A percentile compares a stretch with the other conserved stretches of the same genome.
phyloP scores from a whole-genome alignment of 1,140 invertebrate species.

The Solenopsis invicta region DNA sequence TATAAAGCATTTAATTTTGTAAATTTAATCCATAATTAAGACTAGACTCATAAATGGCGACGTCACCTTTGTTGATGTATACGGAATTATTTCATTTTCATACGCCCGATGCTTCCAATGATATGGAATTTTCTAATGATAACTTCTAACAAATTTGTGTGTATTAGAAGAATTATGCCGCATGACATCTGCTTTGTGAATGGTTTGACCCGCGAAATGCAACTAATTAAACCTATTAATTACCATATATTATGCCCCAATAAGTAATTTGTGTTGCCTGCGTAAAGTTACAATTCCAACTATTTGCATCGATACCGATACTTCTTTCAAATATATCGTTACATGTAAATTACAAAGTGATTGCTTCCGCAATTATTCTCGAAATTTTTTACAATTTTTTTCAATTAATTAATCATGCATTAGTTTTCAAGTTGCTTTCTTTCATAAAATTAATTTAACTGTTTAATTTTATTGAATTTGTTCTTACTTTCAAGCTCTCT shows the following conservation, averaged over 20 bases:
- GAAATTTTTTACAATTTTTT: background rate
- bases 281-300: background rate
- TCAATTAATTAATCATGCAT: background rate
- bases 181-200: background rate
- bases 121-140: too few relatives aligned
- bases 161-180: background rate
- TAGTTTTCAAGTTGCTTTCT: background rate
- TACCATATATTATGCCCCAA: background rate
- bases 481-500: background rate
- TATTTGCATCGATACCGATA: background rate
- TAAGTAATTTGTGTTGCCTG: background rate
- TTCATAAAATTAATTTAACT: background rate
- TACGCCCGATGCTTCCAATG: too few relatives aligned
- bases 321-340: background rate
- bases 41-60: too few relatives aligned
- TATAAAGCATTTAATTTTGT: too few relatives aligned
- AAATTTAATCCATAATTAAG: too few relatives aligned
- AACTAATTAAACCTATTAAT: conserved; percentile 27
- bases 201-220: background rate
- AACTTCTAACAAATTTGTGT: too few relatives aligned
- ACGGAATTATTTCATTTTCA: too few relatives aligned
- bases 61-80: too few relatives aligned
- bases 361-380: background rate
- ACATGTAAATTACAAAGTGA: background rate
- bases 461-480: conserved; percentile 13